A percentile compares a stretch with the other conserved stretches of the same genome.
Conservation (phyloP, 2,113 vertebrate genomes). For the Vidua chalybeata region DNA sequence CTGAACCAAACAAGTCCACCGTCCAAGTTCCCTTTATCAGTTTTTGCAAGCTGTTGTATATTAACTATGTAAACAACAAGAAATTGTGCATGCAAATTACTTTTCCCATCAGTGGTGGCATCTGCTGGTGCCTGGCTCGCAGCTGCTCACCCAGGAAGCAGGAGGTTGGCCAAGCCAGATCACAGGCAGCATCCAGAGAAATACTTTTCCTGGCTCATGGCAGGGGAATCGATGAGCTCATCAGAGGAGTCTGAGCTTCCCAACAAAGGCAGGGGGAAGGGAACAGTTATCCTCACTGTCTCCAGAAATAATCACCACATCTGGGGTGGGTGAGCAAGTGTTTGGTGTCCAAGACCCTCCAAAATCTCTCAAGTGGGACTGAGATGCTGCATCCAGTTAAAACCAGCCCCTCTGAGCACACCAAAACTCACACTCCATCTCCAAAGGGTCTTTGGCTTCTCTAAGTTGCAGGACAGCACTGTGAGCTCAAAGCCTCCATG, state of each 20-base stretch:
- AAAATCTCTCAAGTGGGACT: neutral
- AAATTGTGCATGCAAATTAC: neutral
- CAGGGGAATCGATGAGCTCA: conserved; percentile 22
- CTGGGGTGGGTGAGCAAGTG: neutral
- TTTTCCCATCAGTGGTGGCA: neutral
- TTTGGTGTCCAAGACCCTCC: neutral
- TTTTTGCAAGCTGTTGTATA: neutral
- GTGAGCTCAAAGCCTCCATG: rapidly evolving
- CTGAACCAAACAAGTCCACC: neutral
- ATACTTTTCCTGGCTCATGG: neutral
- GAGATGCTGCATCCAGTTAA: neutral
- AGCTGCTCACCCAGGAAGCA: neutral
- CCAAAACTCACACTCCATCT: neutral
- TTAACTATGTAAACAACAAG: neutral
- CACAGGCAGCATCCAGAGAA: neutral
- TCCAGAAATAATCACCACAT: neutral
- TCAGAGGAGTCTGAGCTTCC: neutral
- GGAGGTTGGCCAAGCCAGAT: neutral
- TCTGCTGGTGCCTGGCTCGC: neutral
- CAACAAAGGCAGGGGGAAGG: neutral
- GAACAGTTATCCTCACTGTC: neutral
- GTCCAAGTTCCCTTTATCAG: neutral
- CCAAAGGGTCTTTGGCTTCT: neutral
- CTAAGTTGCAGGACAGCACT: rapidly evolving
- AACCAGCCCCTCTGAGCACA: neutral